Evolutionary conservation across 2,888 invertebrate species (phyloP), one percentile per base, ranked within the genome.

Genomic region (Tetramorium bicarinatum): DNA sequence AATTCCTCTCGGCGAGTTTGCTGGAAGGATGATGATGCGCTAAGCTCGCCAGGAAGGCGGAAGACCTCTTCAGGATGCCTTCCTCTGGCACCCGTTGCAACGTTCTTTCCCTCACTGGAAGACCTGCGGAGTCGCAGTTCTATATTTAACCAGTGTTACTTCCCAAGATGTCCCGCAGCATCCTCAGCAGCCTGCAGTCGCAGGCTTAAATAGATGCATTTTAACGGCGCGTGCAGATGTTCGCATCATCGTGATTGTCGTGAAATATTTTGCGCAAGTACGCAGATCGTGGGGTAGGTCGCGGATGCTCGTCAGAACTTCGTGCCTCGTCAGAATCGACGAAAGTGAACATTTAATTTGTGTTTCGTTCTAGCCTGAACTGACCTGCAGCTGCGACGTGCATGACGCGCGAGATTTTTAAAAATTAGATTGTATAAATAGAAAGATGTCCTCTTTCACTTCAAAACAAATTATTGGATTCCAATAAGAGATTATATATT

Each of bases 21-120:
- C 62, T 56, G 15, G 85, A 84, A 7, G 91, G 77, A 21, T 90
- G 88, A 18, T 90, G 88, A 21, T 90, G 88, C 7, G 91, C 79
- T 44, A 92, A 80, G 74, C 82, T 91, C 54, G 91, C 90, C 59
- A 93, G 75, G 79, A 92, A 90, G 29, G 91, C 90, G 67, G 93
- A 91, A 6, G 93, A 92, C 66, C 85, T 91, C 59, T 92, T 91
- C 21, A 93, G 82, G 56, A 93, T 91, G 6, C 88, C 74, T 6
- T 88, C 87, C 38, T 87, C 88, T 52, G 82, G 25, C 11, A 74
- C 8, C n/a, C 52, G 79, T 3, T 67, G 72, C 44, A 62, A 38
- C 6, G 49, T 76, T 38, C 72, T 85, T 71, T 72, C 82, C 29
- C 38, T 52, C 9, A 72, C 44, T 44, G 79, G 11, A 38, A 85